These are phyloP conservation scores for Criorhina ranunculi DNA, from an alignment of 2,888 invertebrate genomes.

Conservation along the genomic window DNA sequence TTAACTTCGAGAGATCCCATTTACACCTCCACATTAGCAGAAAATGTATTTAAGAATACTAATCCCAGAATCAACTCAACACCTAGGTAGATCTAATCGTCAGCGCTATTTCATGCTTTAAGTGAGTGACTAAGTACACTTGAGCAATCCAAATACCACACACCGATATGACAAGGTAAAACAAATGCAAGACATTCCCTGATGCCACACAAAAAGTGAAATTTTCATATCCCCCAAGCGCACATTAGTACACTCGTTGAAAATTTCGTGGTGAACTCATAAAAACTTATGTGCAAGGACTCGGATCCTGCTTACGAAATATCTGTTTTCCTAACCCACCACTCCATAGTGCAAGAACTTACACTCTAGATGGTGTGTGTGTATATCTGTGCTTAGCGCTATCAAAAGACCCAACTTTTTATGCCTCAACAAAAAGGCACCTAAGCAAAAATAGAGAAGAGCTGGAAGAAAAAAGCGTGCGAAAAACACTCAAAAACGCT, in stretches of 20 bases:
- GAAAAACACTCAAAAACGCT: conserved; percentile 70
- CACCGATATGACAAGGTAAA: conserved; percentile 41
- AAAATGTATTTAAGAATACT: neutral
- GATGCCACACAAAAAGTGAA: conserved; percentile 39
- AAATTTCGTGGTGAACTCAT: conserved; percentile 71
- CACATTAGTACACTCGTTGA: conserved; percentile 70
- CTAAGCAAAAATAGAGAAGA: conserved; percentile 52
- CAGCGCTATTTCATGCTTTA: conserved; percentile 45
- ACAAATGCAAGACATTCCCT: conserved; percentile 50
- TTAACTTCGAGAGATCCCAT: no score
- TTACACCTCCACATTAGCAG: neutral
- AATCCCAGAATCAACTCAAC: conserved; percentile 2
- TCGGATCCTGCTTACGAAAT: conserved; percentile 60
- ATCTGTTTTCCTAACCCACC: conserved; percentile 38
- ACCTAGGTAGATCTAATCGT: conserved; percentile 30
- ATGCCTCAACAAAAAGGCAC: conserved; percentile 52
- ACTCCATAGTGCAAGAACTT: neutral
- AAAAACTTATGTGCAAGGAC: conserved; percentile 73
- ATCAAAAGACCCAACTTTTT: conserved; percentile 53
- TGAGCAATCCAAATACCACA: conserved; percentile 36
- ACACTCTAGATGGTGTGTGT: neutral
- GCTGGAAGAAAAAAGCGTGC: conserved; percentile 56
- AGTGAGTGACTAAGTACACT: conserved; percentile 59
- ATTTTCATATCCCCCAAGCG: conserved; percentile 66
- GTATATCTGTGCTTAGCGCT: conserved; percentile 15